Evolutionary conservation across 2,888 invertebrate genomes (phyloP), one percentile per base, ranked within the genome.

Genomic region (Agrotis segetum): DNA sequence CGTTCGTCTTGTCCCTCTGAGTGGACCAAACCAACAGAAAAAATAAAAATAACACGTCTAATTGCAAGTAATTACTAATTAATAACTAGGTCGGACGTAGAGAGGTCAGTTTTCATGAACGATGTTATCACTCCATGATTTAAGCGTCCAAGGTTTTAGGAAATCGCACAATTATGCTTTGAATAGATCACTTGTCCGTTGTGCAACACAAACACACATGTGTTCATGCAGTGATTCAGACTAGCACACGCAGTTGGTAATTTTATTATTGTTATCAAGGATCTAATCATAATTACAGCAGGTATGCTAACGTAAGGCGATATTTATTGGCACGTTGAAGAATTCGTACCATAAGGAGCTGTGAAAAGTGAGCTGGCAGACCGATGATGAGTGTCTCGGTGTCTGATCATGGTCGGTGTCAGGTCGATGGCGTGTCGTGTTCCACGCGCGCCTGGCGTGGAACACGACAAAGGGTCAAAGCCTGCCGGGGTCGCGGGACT

Each of bases 71-170:
- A 91, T 91, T 88, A 89, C 85, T 88, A 94, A 91, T 91, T 88
- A 89, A 85, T 88, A 94, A 90, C 89, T 93, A 85, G 92, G 92
- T 92, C 94, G 94, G 95, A 94, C 91, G 93, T 91, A 89, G 91
- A 91, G 91, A 95, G 95, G 95, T 92, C 94, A 92, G 87, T 92
- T 91, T 91, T 92, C 92, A 94, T 94, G 93, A 92, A 92, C 92
- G 88, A 87, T 89, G 90, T 92, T 94, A 94, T 92, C 92, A 90
- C 87, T 88, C 81, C 88, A 91, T 91, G 91, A 93, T 92, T 93
- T 89, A 88, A 82, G 40, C 88, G 81, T 87, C 60, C 93, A 93
- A 93, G 95, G 94, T 87, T 93, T 91, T 91, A 92, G 90, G 92
- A 93, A 93, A 85, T 80, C 80, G 73, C 60, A 70, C 81, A 83